phyloP scores from a whole-genome alignment of 2,888 invertebrate genomes.

The Calameuta filiformis region DNA sequence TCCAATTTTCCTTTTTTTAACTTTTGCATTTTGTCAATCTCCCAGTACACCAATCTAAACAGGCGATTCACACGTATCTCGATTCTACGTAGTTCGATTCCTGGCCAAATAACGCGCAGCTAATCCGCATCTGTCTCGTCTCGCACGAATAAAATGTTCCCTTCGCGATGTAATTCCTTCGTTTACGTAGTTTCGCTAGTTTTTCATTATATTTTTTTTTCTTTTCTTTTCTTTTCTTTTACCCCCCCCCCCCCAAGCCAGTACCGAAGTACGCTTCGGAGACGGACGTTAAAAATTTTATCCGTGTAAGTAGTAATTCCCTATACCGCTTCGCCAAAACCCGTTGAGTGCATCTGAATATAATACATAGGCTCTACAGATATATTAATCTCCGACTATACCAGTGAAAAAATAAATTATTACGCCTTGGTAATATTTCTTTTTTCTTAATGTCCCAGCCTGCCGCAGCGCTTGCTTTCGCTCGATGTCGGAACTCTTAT shows the following conservation, averaged over 20 bases:
- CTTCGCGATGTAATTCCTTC: no score
- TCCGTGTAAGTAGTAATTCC: slow-evolving; percentile 10
- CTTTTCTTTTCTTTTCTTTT: slow-evolving; percentile 5
- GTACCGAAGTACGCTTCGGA: slow-evolving; percentile 12
- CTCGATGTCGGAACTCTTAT: no score
- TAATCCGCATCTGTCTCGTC: slow-evolving; percentile 12
- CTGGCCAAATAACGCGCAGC: no score
- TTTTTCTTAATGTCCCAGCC: slow-evolving; percentile 2
- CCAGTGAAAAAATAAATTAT: slow-evolving; percentile 67
- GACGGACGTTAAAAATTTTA: slow-evolving; percentile 2
- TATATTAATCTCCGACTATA: slow-evolving; percentile 56
- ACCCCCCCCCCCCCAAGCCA: slow-evolving; percentile 1
- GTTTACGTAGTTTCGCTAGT: neutral
- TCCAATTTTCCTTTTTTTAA: neutral
- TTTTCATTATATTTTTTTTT: slow-evolving; percentile 13
- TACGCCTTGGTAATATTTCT: slow-evolving; percentile 58
- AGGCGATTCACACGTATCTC: no score
- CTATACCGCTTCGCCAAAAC: slow-evolving; percentile 44
- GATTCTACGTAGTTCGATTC: no score
- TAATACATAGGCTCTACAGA: slow-evolving; percentile 65
- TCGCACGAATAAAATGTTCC: neutral
- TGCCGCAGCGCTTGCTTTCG: neutral
- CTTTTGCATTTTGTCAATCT: slow-evolving; percentile 7
- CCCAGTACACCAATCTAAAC: neutral
- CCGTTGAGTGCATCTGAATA: slow-evolving; percentile 60